Base-by-base conservation (phyloP, 2,888 invertebrate species). In the Cephus rjabovi region DNA sequence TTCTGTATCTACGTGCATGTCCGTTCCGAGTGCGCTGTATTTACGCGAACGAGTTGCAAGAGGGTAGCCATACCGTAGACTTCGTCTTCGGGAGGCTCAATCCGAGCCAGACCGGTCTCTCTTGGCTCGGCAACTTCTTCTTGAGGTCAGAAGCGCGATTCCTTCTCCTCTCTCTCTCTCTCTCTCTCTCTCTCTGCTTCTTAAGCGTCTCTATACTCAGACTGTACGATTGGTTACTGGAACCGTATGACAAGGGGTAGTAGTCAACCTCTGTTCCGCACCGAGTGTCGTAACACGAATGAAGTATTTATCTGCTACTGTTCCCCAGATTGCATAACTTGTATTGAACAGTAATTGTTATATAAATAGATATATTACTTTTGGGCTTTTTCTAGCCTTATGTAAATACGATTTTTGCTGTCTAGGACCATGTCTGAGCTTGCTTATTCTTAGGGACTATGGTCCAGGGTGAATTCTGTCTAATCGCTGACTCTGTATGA, bases 131-230 rank as follows among this genome's bases (percentile, higher is more conserved):
- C 71, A 34, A 56, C 78, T 75, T 75, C 79, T 85, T 87, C 85
- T 87, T 85, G 87, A 87, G 87, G 87, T 87, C 87, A 87, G 85
- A 84, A 83, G 84, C 87, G 87, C 84, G 83, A 81, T 80, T 74
- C 74, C 78, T 74, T 70, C 33, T 73, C 77, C 76, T 76, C 74
- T 74, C 11, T 71, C 4, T 71, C 56, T 34, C 34, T 34, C 69
- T 74, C 31, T 79, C 33, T 34, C 30, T 30, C 30, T 30, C 30
- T 30, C 30, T 30, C 37, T 15, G 6, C 15, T 40, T 40, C 40
- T 40, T 40, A 56, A 56, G 56, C 23, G 56, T 9, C 2, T 56
- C 56, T 56, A 23, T 9, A 9, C 23, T 56, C 56, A 3, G 23
- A 23, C 56, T 1, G 56, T 56, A 23, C 23, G 56, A 56, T 56